These are phyloP conservation scores for Drosophila ercepeae DNA, from an alignment of 1,140 invertebrate genomes.

Conservation along the genomic window DNA sequence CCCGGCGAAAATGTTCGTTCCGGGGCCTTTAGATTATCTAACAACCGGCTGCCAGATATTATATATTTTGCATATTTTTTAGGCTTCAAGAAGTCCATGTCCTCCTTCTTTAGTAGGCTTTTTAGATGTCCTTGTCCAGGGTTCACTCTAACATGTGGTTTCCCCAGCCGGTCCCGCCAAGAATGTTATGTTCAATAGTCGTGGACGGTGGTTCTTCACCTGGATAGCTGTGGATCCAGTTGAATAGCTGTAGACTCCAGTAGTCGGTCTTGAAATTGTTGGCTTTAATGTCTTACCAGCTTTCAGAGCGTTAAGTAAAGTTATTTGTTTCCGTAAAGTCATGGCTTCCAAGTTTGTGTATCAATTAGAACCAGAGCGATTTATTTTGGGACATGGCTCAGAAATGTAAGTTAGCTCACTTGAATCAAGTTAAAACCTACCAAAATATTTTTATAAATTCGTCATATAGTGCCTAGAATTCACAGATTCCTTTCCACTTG, in stretches of 20 bases:
- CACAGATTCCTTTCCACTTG: not conserved
- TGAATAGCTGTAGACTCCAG: too few relatives aligned
- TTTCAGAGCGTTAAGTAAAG: slow-evolving; percentile 11
- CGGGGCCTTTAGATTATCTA: slow-evolving; percentile 62
- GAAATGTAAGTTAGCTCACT: slow-evolving; percentile 34
- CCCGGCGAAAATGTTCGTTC: slow-evolving; percentile 55
- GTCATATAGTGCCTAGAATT: not conserved
- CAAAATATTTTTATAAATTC: not conserved
- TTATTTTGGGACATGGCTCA: slow-evolving; percentile 33
- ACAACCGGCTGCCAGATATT: slow-evolving; percentile 31
- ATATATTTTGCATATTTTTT: too few relatives aligned
- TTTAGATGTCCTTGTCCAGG: too few relatives aligned
- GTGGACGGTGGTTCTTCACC: not conserved
- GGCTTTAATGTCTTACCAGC: slow-evolving; percentile 11
- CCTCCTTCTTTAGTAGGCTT: too few relatives aligned
- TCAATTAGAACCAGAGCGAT: slow-evolving; percentile 52
- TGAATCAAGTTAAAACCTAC: not conserved
- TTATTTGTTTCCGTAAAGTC: not conserved
- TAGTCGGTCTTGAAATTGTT: not conserved
- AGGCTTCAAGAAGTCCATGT: too few relatives aligned
- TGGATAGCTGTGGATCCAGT: slow-evolving; percentile 1
- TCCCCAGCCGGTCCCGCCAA: too few relatives aligned
- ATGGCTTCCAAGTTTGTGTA: slow-evolving; percentile 73
- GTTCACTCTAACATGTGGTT: too few relatives aligned
- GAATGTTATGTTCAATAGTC: not conserved